Evolutionary conservation across 2,113 vertebrate genomes (phyloP), one percentile per base, ranked within the genome.

Genomic region (Collichthys lucidus): DNA sequence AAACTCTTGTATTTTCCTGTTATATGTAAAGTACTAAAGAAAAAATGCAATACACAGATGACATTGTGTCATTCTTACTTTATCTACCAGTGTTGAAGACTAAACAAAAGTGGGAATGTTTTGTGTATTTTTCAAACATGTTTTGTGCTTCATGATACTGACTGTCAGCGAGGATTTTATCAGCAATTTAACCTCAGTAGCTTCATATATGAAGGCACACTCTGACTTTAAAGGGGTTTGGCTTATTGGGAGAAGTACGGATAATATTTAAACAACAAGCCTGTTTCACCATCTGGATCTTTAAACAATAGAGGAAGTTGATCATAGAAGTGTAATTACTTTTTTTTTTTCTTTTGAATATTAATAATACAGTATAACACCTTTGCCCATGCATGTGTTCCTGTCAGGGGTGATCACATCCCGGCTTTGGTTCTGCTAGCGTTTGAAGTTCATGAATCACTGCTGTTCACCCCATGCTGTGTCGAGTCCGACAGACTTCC

Each of bases 11-110:
- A 95, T 93, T 95, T 93, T 92, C 93, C 92, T 76, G 88, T 93
- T 93, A 88, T 94, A 94, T 96, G 94, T 95, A 95, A 95, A 94
- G 88, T 95, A 96, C 94, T 95, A 95, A 96, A 93, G 92, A 94
- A 94, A 94, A 94, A 94, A 94, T 92, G 85, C 90, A 93, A 92
- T 89, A 92, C 90, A 91, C 90, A 78, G 68, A 84, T 52, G 78
- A 66, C 68, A 55, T 26, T 49, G 55, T 69, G 75, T 91, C 78
- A 63, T 85, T 84, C 84, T 81, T 89, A 16, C 20, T 80, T 82
- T 15, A 46, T 24, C 24, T 26, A 0, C 31, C 9, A 42, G 12
- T 9, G 19, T 5, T 67, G 40, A 47, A 16, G 35, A 50, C 70
- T 11, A 0, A 47, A 19, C 1, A 3, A 4, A 9, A 17, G 2